phyloP scores from a whole-genome alignment of 2,888 invertebrate species.

The Ophion obscuratus region DNA sequence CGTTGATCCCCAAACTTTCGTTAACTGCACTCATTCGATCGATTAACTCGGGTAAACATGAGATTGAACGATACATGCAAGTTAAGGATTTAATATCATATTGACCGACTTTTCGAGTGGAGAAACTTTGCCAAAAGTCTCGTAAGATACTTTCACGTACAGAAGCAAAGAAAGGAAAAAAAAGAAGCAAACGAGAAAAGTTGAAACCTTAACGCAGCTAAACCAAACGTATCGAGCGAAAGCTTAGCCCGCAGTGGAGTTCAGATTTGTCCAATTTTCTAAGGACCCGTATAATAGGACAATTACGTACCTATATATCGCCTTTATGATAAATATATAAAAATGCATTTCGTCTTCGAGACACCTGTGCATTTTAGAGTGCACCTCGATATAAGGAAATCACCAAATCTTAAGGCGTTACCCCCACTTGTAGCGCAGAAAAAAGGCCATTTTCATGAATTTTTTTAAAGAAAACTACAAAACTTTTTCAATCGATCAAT shows the following conservation, averaged over 20 bases:
- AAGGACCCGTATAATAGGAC: slow-evolving; percentile 33
- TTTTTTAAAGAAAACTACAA: too few relatives aligned
- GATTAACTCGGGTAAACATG: slow-evolving; percentile 10
- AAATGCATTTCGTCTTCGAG: background rate
- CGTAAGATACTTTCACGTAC: slow-evolving; percentile 14
- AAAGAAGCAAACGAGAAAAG: slow-evolving; percentile 6
- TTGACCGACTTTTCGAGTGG: slow-evolving; percentile 11
- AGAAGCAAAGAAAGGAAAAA: background rate
- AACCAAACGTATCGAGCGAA: slow-evolving; percentile 28
- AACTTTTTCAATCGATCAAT: too few relatives aligned
- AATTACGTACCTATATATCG: background rate
- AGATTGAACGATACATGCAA: slow-evolving; percentile 23
- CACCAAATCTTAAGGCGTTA: background rate
- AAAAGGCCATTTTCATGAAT: too few relatives aligned
- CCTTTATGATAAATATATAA: background rate
- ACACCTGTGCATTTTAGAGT: background rate
- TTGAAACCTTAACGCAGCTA: slow-evolving; percentile 27
- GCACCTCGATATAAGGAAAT: background rate
- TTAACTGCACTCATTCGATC: slow-evolving; percentile 8
- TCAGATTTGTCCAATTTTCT: slow-evolving; percentile 29
- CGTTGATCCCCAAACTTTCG: slow-evolving; percentile 21
- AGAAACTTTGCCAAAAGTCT: slow-evolving; percentile 39
- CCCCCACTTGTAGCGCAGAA: too few relatives aligned
- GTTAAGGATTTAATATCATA: slow-evolving; percentile 35
- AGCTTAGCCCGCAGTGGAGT: background rate